phyloP scores from a whole-genome alignment of 2,113 vertebrate species.

The Stegastes partitus region DNA sequence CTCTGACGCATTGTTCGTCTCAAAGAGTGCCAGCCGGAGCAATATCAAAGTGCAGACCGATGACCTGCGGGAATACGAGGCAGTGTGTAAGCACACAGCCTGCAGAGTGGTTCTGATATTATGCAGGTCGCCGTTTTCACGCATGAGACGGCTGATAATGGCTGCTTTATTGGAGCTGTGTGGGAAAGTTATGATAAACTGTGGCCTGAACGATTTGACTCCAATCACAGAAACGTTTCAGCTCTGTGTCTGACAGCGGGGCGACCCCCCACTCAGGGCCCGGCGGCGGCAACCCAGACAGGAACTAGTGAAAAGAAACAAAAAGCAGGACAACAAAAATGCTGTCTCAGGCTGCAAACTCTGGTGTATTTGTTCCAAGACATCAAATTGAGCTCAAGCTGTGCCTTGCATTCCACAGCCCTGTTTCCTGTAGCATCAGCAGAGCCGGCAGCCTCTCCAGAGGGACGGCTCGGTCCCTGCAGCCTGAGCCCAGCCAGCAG shows the following conservation, averaged over 20 bases:
- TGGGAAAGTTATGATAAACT: slow-evolving; percentile 7
- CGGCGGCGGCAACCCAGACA: not conserved
- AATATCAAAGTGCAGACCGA: slow-evolving; percentile 19
- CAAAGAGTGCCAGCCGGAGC: not conserved
- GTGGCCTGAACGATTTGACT: not conserved
- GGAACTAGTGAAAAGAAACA: slow-evolving; percentile 35
- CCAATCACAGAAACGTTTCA: slow-evolving; percentile 20
- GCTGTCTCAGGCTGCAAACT: slow-evolving; percentile 57
- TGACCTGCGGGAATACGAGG: slow-evolving; percentile 12
- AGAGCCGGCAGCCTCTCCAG: slow-evolving; percentile 63
- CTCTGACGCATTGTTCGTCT: slow-evolving; percentile 3
- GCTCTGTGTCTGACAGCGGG: not conserved
- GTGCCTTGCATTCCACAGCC: slow-evolving; percentile 45
- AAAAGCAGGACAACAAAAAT: slow-evolving; percentile 52
- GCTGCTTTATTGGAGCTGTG: slow-evolving; percentile 9
- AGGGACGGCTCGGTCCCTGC: slow-evolving; percentile 37
- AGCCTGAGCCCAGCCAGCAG: slow-evolving; percentile 55
- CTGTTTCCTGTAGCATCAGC: slow-evolving; percentile 70
- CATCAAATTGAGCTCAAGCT: slow-evolving; percentile 60
- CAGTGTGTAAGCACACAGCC: not conserved
- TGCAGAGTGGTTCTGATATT: not conserved
- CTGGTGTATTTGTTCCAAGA: slow-evolving; percentile 45
- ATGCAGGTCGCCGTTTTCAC: not conserved
- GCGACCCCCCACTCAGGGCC: not conserved
- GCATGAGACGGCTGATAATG: not conserved